These are phyloP conservation scores for Pavo muticus DNA, from an alignment of 2,113 vertebrate species.

Conservation along the genomic window DNA sequence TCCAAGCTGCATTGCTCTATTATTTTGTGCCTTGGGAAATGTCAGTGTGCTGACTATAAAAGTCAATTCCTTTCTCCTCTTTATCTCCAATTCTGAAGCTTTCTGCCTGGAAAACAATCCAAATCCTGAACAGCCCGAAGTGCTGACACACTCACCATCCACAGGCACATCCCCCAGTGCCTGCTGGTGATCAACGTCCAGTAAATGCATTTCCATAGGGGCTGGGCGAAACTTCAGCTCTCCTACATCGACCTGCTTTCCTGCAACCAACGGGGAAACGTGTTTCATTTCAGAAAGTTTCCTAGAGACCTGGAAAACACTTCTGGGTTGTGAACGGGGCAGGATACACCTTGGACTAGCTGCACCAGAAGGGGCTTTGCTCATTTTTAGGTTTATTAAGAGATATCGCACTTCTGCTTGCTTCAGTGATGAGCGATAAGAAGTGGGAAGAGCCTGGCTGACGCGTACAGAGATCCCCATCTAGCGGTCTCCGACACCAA, in stretches of 20 bases:
- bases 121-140: neutral
- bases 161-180: neutral
- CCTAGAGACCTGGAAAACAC: neutral
- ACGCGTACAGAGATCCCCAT: neutral
- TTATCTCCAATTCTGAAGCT: neutral
- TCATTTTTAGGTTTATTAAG: neutral
- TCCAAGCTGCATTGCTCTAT: neutral
- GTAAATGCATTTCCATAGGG: neutral
- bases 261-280: neutral
- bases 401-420: neutral
- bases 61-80: neutral
- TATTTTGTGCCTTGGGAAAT: neutral
- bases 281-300: neutral
- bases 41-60: neutral
- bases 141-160: neutral
- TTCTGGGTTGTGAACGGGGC: neutral
- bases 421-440: no score
- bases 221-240: neutral
- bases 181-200: conserved; percentile 12
- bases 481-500: neutral
- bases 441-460: neutral
- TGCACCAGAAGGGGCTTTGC: neutral
- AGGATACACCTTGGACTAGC: neutral
- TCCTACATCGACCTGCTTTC: neutral
- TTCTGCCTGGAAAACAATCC: neutral